A percentile compares a stretch with the other conserved stretches of the same genome.
These are phyloP conservation scores for Drosophila prostipennis DNA, from an alignment of 2,888 invertebrate species.

Conservation along the genomic window DNA sequence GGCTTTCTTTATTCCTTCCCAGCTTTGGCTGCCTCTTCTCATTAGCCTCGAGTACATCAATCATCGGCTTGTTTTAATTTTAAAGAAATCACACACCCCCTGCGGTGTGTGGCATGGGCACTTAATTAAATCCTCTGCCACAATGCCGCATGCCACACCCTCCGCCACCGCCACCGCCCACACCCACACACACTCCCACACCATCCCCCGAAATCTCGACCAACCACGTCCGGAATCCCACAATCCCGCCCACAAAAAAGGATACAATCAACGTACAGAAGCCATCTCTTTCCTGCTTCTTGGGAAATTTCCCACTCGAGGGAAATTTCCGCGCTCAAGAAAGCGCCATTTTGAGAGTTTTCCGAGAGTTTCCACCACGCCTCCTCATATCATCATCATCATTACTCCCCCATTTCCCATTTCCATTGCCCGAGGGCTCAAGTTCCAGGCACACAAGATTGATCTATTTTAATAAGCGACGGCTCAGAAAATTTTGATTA, in stretches of 20 bases:
- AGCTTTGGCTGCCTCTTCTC: conserved; percentile 44
- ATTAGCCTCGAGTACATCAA: conserved; percentile 78
- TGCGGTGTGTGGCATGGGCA: conserved; percentile 53
- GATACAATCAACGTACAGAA: conserved; percentile 8
- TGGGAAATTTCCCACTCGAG: conserved; percentile 63
- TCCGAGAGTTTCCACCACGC: conserved; percentile 21
- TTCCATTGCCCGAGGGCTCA: conserved; percentile 1
- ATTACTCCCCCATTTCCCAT: not conserved
- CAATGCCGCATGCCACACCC: conserved; percentile 43
- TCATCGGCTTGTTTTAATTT: conserved; percentile 77
- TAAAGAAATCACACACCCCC: conserved; percentile 69
- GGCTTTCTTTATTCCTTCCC: not conserved
- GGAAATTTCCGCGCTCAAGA: conserved; percentile 62
- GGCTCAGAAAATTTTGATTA: conserved; percentile 34
- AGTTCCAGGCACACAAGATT: conserved; percentile 58
- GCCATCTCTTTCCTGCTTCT: conserved; percentile 63
- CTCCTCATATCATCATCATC: not conserved
- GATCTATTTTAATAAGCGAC: conserved; percentile 75
- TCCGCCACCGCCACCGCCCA: not conserved
- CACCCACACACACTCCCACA: no score
- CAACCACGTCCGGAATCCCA: conserved; percentile 45
- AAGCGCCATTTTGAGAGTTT: conserved; percentile 66
- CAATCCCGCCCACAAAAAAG: conserved; percentile 66
- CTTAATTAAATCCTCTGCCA: conserved; percentile 72
- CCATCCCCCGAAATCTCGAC: conserved; percentile 18